Evolutionary conservation across 2,113 vertebrate genomes (phyloP).

Genomic region (Steatornis caripensis): DNA sequence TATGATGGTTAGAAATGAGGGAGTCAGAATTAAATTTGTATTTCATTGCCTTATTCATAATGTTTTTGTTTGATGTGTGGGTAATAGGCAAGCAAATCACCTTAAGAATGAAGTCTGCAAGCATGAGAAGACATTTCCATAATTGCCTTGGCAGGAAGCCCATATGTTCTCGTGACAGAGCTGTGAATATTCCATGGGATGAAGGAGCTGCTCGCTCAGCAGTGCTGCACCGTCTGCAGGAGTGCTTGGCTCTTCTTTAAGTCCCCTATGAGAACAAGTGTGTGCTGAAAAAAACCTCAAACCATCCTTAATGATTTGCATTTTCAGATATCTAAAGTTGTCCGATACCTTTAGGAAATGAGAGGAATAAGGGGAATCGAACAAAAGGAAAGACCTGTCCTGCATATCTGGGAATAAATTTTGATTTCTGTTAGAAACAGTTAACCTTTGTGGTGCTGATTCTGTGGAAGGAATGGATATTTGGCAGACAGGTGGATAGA

Average conservation of each 20-base stretch:
- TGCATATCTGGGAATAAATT: background rate
- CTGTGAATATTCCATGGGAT: background rate
- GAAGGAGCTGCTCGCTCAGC: background rate
- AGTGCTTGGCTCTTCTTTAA: background rate
- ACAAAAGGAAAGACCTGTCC: background rate
- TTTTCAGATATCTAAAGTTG: background rate
- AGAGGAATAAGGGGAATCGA: background rate
- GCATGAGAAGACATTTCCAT: conserved; percentile 39
- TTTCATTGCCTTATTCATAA: conserved; percentile 40
- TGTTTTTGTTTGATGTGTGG: conserved; percentile 33
- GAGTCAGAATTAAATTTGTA: conserved; percentile 21
- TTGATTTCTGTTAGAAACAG: background rate
- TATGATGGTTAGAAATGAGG: background rate
- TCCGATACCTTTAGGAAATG: background rate
- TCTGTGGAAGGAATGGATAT: background rate
- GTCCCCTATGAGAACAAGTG: background rate
- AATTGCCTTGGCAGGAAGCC: conserved; percentile 52
- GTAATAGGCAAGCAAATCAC: conserved; percentile 37
- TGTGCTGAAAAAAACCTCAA: background rate
- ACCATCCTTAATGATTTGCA: background rate
- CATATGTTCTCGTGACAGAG: fast-evolving
- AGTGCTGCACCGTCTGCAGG: background rate
- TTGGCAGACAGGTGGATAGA: background rate
- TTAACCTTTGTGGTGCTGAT: background rate
- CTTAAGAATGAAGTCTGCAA: conserved; percentile 43